A percentile compares a stretch with the other conserved stretches of the same genome.
These are phyloP conservation scores for Liodrosophila aerea DNA, from an alignment of 2,888 invertebrate genomes.

Conservation along the genomic window DNA sequence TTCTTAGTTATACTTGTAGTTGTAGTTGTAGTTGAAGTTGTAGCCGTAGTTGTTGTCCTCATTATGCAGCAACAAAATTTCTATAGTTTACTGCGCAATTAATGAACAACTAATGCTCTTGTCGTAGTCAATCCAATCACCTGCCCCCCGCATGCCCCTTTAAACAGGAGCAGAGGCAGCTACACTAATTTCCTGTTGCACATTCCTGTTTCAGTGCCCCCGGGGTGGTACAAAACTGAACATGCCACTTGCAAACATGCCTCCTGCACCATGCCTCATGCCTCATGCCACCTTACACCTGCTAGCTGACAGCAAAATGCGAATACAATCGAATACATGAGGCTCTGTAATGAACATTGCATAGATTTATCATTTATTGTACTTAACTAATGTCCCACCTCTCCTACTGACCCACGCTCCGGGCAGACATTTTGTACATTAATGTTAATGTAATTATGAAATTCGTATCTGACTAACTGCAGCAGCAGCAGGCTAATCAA, in stretches of 20 bases:
- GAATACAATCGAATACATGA: conserved; percentile 21
- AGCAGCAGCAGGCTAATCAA: conserved; percentile 30
- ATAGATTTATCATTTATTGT: conserved; percentile 51
- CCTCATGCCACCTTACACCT: conserved; percentile 11
- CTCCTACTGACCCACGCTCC: neutral
- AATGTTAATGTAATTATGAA: conserved; percentile 54
- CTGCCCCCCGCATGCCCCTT: neutral
- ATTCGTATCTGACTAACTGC: conserved; percentile 39
- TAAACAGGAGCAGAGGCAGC: neutral
- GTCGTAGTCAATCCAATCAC: conserved; percentile 20
- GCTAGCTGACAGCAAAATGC: conserved; percentile 9
- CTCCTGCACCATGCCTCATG: conserved; percentile 1
- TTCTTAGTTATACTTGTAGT: conserved; percentile 19
- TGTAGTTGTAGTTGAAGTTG: too few species aligned
- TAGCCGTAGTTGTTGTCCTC: conserved; percentile 15
- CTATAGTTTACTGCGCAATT: conserved; percentile 56
- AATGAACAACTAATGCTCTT: conserved; percentile 62
- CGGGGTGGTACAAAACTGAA: conserved; percentile 1
- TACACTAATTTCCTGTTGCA: conserved; percentile 57
- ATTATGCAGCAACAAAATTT: conserved; percentile 32
- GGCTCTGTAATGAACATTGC: conserved; percentile 51
- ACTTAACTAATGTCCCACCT: conserved; percentile 9
- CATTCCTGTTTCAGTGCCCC: conserved; percentile 8
- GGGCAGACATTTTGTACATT: conserved; percentile 32
- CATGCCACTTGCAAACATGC: conserved; percentile 19